phyloP scores from a whole-genome alignment of 2,113 vertebrate genomes.

The Chaetops frenatus region DNA sequence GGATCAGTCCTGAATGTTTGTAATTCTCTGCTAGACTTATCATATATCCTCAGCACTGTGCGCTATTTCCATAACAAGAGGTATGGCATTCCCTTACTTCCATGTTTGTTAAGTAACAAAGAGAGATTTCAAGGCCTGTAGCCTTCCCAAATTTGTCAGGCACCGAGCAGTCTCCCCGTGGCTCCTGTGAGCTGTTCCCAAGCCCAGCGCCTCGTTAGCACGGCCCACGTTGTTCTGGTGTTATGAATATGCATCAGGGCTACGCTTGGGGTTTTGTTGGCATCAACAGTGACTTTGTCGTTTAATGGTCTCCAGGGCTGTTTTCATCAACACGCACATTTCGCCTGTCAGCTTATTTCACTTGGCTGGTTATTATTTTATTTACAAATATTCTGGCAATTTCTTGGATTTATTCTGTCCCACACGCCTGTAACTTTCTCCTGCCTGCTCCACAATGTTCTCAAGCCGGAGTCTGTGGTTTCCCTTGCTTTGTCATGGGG shows the following conservation, averaged over 20 bases:
- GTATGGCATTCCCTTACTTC: constrained; percentile 59
- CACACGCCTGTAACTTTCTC: background rate
- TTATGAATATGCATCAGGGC: constrained; percentile 65
- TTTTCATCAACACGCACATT: constrained; percentile 41
- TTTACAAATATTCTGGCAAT: constrained; percentile 50
- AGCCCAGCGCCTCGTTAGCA: constrained; percentile 5
- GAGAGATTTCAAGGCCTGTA: constrained; percentile 54
- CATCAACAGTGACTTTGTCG: constrained; percentile 48
- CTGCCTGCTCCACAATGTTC: background rate
- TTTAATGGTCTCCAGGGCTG: constrained; percentile 43
- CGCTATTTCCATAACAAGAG: constrained; percentile 63
- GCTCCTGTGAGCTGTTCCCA: constrained; percentile 52
- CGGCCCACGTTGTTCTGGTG: background rate
- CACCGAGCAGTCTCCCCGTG: constrained; percentile 38
- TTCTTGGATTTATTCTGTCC: background rate
- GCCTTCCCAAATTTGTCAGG: constrained; percentile 63
- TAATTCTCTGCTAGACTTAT: constrained; percentile 59
- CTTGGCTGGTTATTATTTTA: constrained; percentile 37
- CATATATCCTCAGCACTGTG: constrained; percentile 54
- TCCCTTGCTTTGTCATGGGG: background rate
- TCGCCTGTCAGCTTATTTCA: constrained; percentile 13
- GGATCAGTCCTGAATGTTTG: constrained; percentile 49
- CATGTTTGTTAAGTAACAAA: constrained; percentile 66
- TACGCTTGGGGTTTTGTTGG: constrained; percentile 42
- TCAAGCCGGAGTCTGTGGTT: background rate